Evolutionary conservation across 2,797 vertebrate genomes (phyloP).

Genomic region (Malacoraja senta): DNA sequence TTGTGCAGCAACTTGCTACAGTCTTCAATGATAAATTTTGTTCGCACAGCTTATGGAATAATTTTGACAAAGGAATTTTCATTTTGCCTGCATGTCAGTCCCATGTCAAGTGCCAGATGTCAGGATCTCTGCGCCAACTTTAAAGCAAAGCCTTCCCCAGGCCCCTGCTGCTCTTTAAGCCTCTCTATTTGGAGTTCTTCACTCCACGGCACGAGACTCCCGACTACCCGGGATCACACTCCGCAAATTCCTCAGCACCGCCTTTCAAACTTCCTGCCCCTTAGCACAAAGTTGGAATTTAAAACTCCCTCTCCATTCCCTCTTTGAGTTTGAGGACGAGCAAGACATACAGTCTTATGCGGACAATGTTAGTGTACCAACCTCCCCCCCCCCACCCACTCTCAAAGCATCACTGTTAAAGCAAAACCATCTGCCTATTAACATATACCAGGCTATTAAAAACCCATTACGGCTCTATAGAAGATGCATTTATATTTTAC

Average conservation of each 20-base stretch:
- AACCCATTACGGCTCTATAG: conserved; percentile 10
- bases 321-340: neutral
- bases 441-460: conserved; percentile 25
- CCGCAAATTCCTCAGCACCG: conserved; percentile 11
- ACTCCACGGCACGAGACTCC: conserved; percentile 3
- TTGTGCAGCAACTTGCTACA: neutral
- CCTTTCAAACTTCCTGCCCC: neutral
- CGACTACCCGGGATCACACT: neutral
- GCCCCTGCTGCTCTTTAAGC: conserved; percentile 21
- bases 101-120: conserved; percentile 37
- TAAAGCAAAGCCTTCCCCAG: conserved; percentile 9
- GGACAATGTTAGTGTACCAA: neutral
- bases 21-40: neutral
- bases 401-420: neutral
- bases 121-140: conserved; percentile 23
- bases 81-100: conserved; percentile 34
- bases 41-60: conserved; percentile 23
- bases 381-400: neutral
- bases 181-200: conserved; percentile 20
- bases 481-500: conserved; percentile 32
- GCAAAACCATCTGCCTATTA: neutral
- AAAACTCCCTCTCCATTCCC: neutral
- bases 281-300: neutral
- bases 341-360: neutral
- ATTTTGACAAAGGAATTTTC: conserved; percentile 34